Base-by-base conservation (phyloP, 2,888 invertebrate genomes). In the Campoplex capitator region DNA sequence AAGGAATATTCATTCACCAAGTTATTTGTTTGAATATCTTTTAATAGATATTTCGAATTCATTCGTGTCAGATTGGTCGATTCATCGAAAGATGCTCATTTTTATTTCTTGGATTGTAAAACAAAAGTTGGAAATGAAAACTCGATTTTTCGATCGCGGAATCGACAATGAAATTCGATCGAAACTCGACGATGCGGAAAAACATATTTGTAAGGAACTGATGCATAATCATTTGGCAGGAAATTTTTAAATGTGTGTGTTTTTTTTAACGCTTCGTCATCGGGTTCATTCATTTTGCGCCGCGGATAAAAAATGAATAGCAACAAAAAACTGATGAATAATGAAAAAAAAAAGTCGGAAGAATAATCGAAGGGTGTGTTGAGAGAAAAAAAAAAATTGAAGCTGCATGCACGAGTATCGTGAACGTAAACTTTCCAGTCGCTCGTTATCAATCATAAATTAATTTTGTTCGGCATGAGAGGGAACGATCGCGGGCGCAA, bases 371-470 rank as follows among this genome's bases (percentile, higher is more conserved):
- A 35, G 11, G 42, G 9, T 18, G 51, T 16, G 8, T n/a, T 23
- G 54, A 42, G 35, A 74, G 0, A 45, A 42, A 48, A 74, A 56
- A 45, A 42, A 38, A 67, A 45, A 56, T 35, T 11, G n/a, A 48
- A 9, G 3, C n/a, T 48, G 48, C 23, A 28, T 56, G 62, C 65
- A 13, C 11, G 45, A 11, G 11, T 45, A 45, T 11, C 11, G 13
- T 13, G 45, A 45, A 45, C 45, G 62, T n/a, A 65, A 45, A 48
- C 62, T 32, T 65, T 71, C 11, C 73, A 58, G 42, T 65, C 76
- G 81, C 73, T 81, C 77, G 80, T 84, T 87, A 87, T 87, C 84
- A 87, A 87, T 87, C 86, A 81, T 78, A 81, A 84, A 86, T 86
- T 80, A 77, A 86, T 87, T 84, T 81, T 58, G 77, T 84, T 83